A percentile compares a stretch with the other conserved stretches of the same genome.
Conservation (phyloP, 1,140 invertebrate species). For the Apolygus lucorum region DNA sequence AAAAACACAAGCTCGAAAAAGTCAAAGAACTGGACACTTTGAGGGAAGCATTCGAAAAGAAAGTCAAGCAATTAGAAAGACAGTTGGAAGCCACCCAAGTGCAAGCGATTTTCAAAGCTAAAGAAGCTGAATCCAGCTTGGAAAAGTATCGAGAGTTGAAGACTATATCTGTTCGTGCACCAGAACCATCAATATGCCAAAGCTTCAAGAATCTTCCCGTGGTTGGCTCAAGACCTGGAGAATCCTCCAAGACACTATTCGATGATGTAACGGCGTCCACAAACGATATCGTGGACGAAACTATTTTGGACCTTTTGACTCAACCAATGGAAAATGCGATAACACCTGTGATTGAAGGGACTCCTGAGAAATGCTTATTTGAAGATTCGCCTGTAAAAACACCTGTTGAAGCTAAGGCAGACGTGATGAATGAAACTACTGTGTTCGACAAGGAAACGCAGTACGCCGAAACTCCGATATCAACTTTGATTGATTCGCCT, state of each 20-base stretch:
- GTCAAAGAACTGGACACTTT: not conserved
- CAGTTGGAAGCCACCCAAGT: slow-evolving; percentile 14
- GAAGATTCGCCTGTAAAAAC: not conserved
- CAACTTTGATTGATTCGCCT: not conserved
- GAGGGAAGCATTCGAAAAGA: slow-evolving; percentile 3
- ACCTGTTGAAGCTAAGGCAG: not conserved
- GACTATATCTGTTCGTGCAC: not conserved
- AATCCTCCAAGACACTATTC: not conserved
- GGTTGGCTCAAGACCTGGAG: not conserved
- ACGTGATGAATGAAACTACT: too few species aligned
- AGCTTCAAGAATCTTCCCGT: not conserved
- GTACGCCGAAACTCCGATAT: not conserved
- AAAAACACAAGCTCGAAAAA: slow-evolving; percentile 17
- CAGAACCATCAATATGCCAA: not conserved
- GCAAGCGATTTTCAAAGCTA: slow-evolving; percentile 13
- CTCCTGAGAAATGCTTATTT: not conserved
- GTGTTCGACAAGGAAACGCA: not conserved
- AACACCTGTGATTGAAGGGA: not conserved
- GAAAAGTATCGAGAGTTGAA: not conserved
- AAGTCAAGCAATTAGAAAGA: slow-evolving; percentile 8
- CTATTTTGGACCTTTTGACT: not conserved
- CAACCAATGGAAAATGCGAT: not conserved
- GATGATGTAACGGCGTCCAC: not conserved
- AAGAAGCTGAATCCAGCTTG: slow-evolving; percentile 17
- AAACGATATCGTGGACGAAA: not conserved